Conservation (phyloP, 2,888 invertebrate species). For the Rhagonycha fulva region DNA sequence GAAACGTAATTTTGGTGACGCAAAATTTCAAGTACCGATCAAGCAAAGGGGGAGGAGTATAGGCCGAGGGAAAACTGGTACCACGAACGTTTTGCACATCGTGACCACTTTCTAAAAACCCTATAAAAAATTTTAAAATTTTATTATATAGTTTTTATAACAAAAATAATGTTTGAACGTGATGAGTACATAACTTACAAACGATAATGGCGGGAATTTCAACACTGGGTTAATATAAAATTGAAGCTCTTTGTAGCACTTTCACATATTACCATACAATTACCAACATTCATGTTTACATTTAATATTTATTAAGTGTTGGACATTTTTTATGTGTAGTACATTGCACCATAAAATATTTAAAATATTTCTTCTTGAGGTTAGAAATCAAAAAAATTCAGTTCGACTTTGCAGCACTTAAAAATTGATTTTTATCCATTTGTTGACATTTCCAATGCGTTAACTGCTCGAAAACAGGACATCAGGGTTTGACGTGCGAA, state of each 20-base stretch:
- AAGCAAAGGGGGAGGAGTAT: no score
- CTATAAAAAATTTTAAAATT: no score
- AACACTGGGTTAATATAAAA: conserved; percentile 6
- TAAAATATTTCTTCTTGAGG: background rate
- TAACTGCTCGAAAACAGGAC: background rate
- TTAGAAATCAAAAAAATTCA: background rate
- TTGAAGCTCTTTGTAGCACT: conserved; percentile 8
- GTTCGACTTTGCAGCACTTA: no score
- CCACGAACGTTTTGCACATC: no score
- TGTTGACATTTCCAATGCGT: background rate
- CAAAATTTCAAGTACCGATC: no score
- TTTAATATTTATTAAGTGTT: background rate
- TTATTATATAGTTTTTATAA: no score
- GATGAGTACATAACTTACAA: background rate
- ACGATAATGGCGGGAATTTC: background rate
- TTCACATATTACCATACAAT: conserved; percentile 8
- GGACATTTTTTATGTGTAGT: background rate
- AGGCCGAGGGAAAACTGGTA: no score
- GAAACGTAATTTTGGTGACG: no score
- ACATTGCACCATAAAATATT: background rate
- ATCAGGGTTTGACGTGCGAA: background rate
- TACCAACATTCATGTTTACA: background rate
- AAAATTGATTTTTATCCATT: no score
- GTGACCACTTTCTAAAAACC: no score
- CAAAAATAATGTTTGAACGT: no score